Evolutionary conservation across 2,888 invertebrate species (phyloP), one percentile per base, ranked within the genome.

Genomic region (Volucella bombylans): DNA sequence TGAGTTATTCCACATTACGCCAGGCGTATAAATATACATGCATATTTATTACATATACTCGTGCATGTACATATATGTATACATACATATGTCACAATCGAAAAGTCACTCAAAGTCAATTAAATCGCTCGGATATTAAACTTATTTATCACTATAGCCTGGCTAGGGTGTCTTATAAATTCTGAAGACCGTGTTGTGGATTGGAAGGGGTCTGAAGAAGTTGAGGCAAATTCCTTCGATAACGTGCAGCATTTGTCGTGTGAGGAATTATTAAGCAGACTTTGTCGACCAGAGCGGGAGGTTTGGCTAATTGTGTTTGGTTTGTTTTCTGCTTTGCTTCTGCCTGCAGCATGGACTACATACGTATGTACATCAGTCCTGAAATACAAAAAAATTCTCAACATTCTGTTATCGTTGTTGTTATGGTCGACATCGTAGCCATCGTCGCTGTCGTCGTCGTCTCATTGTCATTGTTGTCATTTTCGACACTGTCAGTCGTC

Each of bases 281-380:
- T 47, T 55, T 38, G 43, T 43, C 10, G 10, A 55, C 43, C 18
- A 23, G 12, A 10, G 6, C 6, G 38, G 4, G 9, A 2, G 12
- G 69, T 47, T n/a, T 62, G 62, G 69, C 64, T 67, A 71, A 77
- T 71, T 77, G 82, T 52, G 62, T 69, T 74, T 65, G 64, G 52
- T 65, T 72, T 52, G 61, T 59, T 67, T 55, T 55, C n/a, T 54
- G 43, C 62, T 41, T 23, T 31, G 57, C 31, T 65, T 9, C 31
- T 49, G 15, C 45, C 15, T 14, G 39, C 2, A n/a, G 47, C 41
- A n/a, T 12, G 18, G 9, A 61, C 54, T 67, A 23, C 18, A 23
- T 23, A 3, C 18, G 0, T 2, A 1, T 18, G 1, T 1, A 18
- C 1, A 18, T 18, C 1, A 49, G 67, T 73, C 72, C 67, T 73